These are phyloP conservation scores for Austrofundulus limnaeus DNA, from an alignment of 2,113 vertebrate species.

Conservation along the genomic window DNA sequence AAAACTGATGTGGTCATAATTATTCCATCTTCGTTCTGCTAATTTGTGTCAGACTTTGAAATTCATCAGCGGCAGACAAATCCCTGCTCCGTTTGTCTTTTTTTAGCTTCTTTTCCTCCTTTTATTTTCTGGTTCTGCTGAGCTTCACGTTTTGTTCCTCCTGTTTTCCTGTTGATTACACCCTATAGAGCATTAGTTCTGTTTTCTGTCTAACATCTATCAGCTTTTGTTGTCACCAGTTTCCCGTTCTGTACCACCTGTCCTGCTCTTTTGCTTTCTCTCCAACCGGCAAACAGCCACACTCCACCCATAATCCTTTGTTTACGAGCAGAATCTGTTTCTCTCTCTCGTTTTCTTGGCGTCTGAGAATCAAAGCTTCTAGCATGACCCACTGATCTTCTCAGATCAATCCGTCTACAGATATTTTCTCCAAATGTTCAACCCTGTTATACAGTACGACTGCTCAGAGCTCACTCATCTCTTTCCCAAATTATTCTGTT, in stretches of 20 bases:
- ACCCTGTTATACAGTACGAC: background rate
- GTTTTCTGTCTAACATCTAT: conserved; percentile 12
- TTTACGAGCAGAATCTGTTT: conserved; percentile 22
- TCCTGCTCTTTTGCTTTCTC: conserved; percentile 7
- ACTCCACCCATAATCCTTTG: conserved; percentile 23
- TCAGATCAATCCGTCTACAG: conserved; percentile 25
- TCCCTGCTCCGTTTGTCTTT: conserved; percentile 2
- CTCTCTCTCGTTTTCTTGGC: conserved; percentile 21
- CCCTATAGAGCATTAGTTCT: background rate
- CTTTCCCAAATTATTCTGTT: background rate
- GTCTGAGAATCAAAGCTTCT: conserved; percentile 36
- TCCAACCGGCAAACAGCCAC: conserved; percentile 15
- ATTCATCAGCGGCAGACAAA: conserved; percentile 9
- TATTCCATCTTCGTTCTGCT: conserved; percentile 19
- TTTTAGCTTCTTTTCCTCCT: conserved; percentile 8
- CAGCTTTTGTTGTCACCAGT: background rate
- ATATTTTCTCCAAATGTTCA: conserved; percentile 7
- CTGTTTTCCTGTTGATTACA: background rate
- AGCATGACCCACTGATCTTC: conserved; percentile 31
- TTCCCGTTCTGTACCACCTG: background rate
- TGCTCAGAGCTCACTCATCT: background rate
- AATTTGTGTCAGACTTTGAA: conserved; percentile 36
- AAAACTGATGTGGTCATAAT: background rate
- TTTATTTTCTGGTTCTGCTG: conserved; percentile 7
- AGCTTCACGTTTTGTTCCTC: conserved; percentile 11